These are phyloP conservation scores for Dryomyza anilis DNA, from an alignment of 2,888 invertebrate species.

Conservation along the genomic window DNA sequence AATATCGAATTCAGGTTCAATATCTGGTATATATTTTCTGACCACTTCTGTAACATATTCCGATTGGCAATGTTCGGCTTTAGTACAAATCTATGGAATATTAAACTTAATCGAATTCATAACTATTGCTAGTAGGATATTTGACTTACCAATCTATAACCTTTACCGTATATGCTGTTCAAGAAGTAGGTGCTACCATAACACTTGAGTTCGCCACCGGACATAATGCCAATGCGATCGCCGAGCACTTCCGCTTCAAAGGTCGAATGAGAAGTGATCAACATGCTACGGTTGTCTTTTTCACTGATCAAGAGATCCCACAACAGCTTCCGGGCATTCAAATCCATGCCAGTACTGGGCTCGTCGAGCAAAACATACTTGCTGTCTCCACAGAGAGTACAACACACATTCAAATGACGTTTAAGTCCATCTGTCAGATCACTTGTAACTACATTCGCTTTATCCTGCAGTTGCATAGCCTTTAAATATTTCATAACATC, in stretches of 20 bases:
- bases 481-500: conserved; percentile 69
- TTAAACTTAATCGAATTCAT: too few species aligned
- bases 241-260: conserved; percentile 84
- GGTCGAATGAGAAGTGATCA: conserved; percentile 84
- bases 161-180: conserved; percentile 81
- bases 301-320: conserved; percentile 79
- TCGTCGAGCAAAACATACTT: conserved; percentile 74
- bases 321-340: conserved; percentile 74
- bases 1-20: conserved; percentile 16
- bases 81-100: neutral
- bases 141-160: conserved; percentile 71
- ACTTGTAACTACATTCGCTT: conserved; percentile 64
- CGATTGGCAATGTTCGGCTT: neutral
- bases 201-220: conserved; percentile 77
- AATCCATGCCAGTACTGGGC: conserved; percentile 82
- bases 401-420: conserved; percentile 72
- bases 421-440: conserved; percentile 74
- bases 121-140: neutral
- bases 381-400: conserved; percentile 75
- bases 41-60: conserved; percentile 19
- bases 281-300: conserved; percentile 74
- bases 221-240: conserved; percentile 84
- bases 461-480: conserved; percentile 67
- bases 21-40: conserved; percentile 20
- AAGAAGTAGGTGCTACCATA: conserved; percentile 79